Percentiles rank a stretch among this genome's conserved stretches.
Evolutionary conservation across 2,888 invertebrate species (phyloP).

Genomic region (Melitaea athalia): DNA sequence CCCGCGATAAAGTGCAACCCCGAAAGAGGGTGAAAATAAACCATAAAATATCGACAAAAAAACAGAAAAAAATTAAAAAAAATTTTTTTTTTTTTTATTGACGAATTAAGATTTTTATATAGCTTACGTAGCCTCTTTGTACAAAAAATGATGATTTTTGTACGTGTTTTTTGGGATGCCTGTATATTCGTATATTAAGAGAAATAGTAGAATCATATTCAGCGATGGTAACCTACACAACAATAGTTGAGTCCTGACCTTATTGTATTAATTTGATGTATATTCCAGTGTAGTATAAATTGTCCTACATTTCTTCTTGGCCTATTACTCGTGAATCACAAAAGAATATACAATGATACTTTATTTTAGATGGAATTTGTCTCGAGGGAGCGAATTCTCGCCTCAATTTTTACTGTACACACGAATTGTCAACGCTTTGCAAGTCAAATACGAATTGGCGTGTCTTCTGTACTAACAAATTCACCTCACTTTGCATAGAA

Average conservation of each 20-base stretch:
- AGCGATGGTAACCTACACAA: not conserved
- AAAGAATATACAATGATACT: constrained; percentile 21
- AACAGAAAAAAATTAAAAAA: too few species aligned
- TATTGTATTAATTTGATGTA: constrained; percentile 1
- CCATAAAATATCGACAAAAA: too few species aligned
- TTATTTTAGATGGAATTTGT: constrained; percentile 18
- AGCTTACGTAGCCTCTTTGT: too few species aligned
- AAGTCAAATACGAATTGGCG: constrained; percentile 10
- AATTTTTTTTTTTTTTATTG: too few species aligned
- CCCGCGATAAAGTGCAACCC: too few species aligned
- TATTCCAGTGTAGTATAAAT: constrained; percentile 1
- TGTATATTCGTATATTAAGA: not conserved
- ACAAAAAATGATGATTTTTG: too few species aligned
- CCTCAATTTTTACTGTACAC: constrained; percentile 9
- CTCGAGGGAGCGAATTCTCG: constrained; percentile 2
- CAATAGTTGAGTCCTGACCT: not conserved
- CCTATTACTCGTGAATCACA: constrained; percentile 7
- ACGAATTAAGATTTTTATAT: too few species aligned
- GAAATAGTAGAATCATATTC: not conserved
- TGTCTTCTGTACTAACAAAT: constrained; percentile 1
- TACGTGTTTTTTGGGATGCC: too few species aligned
- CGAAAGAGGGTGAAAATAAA: too few species aligned
- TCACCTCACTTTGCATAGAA: not conserved
- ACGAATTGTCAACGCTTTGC: constrained; percentile 11
- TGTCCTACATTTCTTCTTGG: constrained; percentile 1